A percentile compares a stretch with the other conserved stretches of the same genome.
phyloP scores from a whole-genome alignment of 2,797 vertebrate genomes.

The Pyrocephalus nanus region DNA sequence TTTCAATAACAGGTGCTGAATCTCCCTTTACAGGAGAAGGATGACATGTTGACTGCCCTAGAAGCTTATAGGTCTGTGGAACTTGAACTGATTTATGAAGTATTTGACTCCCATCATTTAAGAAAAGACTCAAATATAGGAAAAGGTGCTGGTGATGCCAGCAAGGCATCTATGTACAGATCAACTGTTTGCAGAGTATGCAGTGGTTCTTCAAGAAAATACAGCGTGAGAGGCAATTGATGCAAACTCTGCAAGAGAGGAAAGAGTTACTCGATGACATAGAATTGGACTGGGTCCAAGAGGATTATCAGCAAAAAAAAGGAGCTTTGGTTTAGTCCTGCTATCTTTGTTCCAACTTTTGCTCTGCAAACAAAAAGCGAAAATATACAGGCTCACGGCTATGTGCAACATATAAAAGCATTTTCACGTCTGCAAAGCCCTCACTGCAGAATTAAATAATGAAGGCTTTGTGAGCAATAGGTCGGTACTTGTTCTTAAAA shows the following conservation, averaged over 20 bases:
- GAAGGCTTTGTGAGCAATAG: slow-evolving; percentile 30
- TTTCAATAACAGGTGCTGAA: background rate
- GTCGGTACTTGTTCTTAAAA: slow-evolving; percentile 44
- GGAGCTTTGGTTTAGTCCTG: slow-evolving; percentile 15
- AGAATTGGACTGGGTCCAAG: slow-evolving; percentile 7
- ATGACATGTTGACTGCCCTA: background rate
- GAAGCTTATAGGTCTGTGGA: background rate
- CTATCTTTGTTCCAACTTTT: slow-evolving; percentile 45
- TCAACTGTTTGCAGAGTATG: background rate
- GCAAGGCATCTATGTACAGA: background rate
- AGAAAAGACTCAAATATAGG: background rate
- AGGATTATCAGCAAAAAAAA: slow-evolving; percentile 47
- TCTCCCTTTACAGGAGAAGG: background rate
- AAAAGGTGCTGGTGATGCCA: background rate
- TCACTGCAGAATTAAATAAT: slow-evolving; percentile 28
- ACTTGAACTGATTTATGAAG: background rate
- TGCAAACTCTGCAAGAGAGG: background rate
- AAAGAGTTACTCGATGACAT: slow-evolving; percentile 13
- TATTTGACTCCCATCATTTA: background rate
- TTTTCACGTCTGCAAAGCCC: slow-evolving; percentile 5
- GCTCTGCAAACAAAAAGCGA: background rate
- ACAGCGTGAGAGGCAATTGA: background rate
- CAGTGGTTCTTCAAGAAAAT: background rate
- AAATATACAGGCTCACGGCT: background rate
- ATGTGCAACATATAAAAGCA: slow-evolving; percentile 17